Evolutionary conservation across 2,888 invertebrate species (phyloP), one percentile per base, ranked within the genome.

Genomic region (Drepanosiphum platanoidis): DNA sequence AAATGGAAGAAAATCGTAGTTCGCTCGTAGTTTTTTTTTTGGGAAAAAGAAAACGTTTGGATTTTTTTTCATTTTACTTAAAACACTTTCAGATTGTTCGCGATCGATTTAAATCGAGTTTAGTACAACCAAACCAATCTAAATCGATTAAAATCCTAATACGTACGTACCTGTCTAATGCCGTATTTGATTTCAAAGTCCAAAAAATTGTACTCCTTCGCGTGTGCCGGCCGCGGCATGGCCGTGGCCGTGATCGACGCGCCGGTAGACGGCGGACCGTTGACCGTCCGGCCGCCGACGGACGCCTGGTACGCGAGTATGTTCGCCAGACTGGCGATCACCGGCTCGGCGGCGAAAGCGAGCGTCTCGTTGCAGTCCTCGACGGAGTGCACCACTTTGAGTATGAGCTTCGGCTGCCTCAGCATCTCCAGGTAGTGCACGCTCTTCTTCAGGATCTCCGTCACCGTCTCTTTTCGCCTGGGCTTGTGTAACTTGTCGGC

Each of bases 161-260:
- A n/a, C n/a, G n/a, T n/a, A 15, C 79, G 68, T 32, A 97, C 97
- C 94, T 98, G 98, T 87, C 97, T 91, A 87, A 98, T 92, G 87
- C 98, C 98, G 90, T 96, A 97, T 90, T 97, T 96, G 87, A 97
- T 93, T 91, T 98, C 98, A 88, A 97, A 94, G 89, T 97, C 97
- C 88, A 97, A 91, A 91, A 98, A 96, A 88, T 93, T 93, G 90
- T 96, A 96, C 89, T 97, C 96, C 89, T 94, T 93, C 79, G 94
- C 92, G 89, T 92, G 93, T 0, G 93, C 92, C 13, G 94, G 93
- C 68, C 93, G 91, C 3, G 89, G 89, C 84, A 87, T 88, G 36
- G 86, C 75, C 3, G 75, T 52, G 64, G 87, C n/a, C 79, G 72
- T 88, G 86, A 86, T 88, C n/a, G 88, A 87, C 61, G 90, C 90